Conservation (phyloP, 2,888 invertebrate genomes). For the Parnassius orleans region DNA sequence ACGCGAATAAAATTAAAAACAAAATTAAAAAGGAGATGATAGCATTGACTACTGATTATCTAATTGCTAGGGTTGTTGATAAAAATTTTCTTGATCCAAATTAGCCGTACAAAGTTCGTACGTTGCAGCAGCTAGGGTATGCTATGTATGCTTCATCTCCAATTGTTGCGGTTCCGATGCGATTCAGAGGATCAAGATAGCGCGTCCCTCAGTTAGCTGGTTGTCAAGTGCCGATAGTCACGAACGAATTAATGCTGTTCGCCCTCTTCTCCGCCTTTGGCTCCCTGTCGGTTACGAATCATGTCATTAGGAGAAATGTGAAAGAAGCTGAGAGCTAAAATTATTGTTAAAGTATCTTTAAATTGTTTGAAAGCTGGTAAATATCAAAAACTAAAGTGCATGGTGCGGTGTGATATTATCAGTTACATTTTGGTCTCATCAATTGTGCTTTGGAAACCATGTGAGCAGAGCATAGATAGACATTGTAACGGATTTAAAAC, state of each 20-base stretch:
- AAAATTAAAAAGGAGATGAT: conserved; percentile 56
- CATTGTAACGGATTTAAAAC: neutral
- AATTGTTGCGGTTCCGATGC: conserved; percentile 53
- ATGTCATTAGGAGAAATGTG: conserved; percentile 20
- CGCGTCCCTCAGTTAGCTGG: conserved; percentile 80
- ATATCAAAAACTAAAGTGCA: conserved; percentile 50
- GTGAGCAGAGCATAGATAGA: neutral
- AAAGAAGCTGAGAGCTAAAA: neutral
- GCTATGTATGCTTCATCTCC: conserved; percentile 56
- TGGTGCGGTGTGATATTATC: conserved; percentile 64
- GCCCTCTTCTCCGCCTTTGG: conserved; percentile 92
- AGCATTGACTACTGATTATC: conserved; percentile 37
- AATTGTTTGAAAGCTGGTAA: conserved; percentile 18
- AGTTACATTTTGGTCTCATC: conserved; percentile 36
- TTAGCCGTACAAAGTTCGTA: conserved; percentile 47
- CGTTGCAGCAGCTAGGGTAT: conserved; percentile 40
- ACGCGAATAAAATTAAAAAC: conserved; percentile 49
- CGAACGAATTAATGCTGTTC: conserved; percentile 91
- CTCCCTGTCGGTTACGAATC: conserved; percentile 79
- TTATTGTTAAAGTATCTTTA: conserved; percentile 22
- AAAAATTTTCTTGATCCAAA: conserved; percentile 53
- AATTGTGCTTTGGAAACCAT: conserved; percentile 37
- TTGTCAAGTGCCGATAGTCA: conserved; percentile 87
- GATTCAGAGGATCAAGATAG: conserved; percentile 69
- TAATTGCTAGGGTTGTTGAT: conserved; percentile 40